Base-by-base conservation (phyloP, 2,113 vertebrate genomes). In the Chloropsis hardwickii region DNA sequence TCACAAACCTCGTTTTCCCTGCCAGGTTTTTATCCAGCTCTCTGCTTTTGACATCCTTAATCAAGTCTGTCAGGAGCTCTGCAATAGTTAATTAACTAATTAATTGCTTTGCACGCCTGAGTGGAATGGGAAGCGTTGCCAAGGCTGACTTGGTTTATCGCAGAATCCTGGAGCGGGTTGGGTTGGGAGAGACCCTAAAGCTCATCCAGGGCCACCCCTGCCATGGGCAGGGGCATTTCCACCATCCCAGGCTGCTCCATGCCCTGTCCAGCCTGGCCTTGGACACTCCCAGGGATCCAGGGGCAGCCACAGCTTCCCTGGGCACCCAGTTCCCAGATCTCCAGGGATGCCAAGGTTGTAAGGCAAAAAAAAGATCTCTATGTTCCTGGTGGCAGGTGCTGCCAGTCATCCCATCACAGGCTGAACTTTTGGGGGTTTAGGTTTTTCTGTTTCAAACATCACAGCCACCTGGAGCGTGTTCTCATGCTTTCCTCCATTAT, bases 61-160 rank as follows among this genome's bases (percentile, higher is more conserved):
- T 70, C 62, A 45, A 83, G 58, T n/a, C 82, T 90, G 58, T 48
- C 72, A 85, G 80, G 51, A 88, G 37, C 60, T 74, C 71, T 28
- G 56, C 58, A 57, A 82, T 35, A 76, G 42, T 88, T 92, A 86
- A 94, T 82, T 65, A 80, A 93, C 76, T 93, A 66, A 93, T 92
- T 81, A 91, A 93, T 86, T 70, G 82, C 54, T 86, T 73, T n/a
- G 42, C 40, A 25, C 1, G 42, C 79, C 82, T 73, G 82, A 88
- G 74, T 6, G 37, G 71, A 71, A 51, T 20, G 82, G 45, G 13
- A 56, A 79, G 44, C 27, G 23, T 14, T 2, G 1, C 40, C 69
- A 45, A 28, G 62, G 51, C 21, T 90, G 85, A 71, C 35, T 90
- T 66, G 40, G 37, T 69, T 93, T 53, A 48, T 56, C 42, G 17